Conservation (phyloP, 64 coral and sea anemone species). For the Montipora cactus region DNA sequence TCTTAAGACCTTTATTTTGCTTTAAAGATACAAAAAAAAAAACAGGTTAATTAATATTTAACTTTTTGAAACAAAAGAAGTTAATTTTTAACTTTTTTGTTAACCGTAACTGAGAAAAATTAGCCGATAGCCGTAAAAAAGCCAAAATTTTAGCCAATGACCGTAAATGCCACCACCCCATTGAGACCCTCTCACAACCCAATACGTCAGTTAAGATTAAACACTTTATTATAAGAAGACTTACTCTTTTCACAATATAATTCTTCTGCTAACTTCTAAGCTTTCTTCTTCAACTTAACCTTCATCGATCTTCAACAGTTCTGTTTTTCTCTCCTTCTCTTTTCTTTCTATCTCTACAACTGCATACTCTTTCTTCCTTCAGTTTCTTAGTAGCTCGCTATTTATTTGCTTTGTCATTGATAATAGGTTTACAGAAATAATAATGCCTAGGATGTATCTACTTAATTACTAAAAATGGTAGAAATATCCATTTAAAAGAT, state of each 20-base stretch:
- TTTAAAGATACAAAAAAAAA: too few relatives aligned
- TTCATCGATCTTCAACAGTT: constrained; percentile 2
- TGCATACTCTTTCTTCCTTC: neutral
- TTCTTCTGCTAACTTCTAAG: neutral
- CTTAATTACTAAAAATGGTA: neutral
- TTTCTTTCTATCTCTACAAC: neutral
- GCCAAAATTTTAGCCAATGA: too few relatives aligned
- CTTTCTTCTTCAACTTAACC: too few relatives aligned
- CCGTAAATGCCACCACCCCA: too few relatives aligned
- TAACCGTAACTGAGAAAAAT: too few relatives aligned
- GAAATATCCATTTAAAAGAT: neutral
- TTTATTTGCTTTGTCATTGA: neutral
- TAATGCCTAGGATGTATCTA: too few relatives aligned
- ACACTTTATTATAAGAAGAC: neutral
- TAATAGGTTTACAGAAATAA: neutral
- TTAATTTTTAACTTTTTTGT: too few relatives aligned
- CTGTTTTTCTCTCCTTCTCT: neutral
- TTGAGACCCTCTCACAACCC: neutral
- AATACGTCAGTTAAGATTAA: constrained; percentile 6
- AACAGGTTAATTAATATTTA: too few relatives aligned
- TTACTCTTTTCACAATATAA: neutral
- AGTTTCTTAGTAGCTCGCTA: constrained; percentile 2
- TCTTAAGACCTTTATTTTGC: too few relatives aligned
- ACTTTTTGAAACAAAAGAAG: too few relatives aligned
- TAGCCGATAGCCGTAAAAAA: too few relatives aligned